Percentiles rank a stretch among this genome's conserved stretches.
Evolutionary conservation across 2,797 vertebrate species (phyloP).

Genomic region (Eleutherodactylus coqui): DNA sequence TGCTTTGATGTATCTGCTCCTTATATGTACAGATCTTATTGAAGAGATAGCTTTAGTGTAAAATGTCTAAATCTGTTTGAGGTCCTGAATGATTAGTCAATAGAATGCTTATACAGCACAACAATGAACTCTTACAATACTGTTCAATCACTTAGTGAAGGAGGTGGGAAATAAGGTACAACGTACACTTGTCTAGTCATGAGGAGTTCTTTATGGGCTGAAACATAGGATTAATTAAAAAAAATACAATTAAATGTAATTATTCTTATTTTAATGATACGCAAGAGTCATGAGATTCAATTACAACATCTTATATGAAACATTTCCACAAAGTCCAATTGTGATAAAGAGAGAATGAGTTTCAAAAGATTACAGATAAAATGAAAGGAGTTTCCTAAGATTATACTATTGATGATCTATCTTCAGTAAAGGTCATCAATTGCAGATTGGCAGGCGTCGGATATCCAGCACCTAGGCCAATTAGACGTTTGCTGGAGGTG

Average conservation of each 20-base stretch:
- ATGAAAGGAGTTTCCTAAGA: too few species aligned
- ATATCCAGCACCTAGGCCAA: too few species aligned
- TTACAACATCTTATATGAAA: too few species aligned
- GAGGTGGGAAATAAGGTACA: background rate
- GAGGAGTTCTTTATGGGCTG: background rate
- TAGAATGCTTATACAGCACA: background rate
- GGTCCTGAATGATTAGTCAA: background rate
- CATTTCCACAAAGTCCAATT: too few species aligned
- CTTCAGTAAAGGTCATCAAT: too few species aligned
- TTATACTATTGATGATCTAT: too few species aligned
- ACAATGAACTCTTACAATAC: background rate
- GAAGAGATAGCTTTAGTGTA: background rate
- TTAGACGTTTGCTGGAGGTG: too few species aligned
- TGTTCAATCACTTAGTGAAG: background rate
- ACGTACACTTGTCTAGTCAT: background rate
- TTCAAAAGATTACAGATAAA: too few species aligned
- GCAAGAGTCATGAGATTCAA: too few species aligned
- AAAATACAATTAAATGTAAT: background rate
- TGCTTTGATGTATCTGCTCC: background rate
- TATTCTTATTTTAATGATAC: background rate
- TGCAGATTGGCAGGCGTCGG: too few species aligned
- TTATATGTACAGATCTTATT: slow-evolving; percentile 12
- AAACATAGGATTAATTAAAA: background rate
- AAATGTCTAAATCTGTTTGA: background rate
- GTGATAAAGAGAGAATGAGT: too few species aligned